A percentile compares a stretch with the other conserved stretches of the same genome.
Evolutionary conservation across 92 coral and sea anemone genomes (phyloP).

Genomic region (Nematostella vectensis): DNA sequence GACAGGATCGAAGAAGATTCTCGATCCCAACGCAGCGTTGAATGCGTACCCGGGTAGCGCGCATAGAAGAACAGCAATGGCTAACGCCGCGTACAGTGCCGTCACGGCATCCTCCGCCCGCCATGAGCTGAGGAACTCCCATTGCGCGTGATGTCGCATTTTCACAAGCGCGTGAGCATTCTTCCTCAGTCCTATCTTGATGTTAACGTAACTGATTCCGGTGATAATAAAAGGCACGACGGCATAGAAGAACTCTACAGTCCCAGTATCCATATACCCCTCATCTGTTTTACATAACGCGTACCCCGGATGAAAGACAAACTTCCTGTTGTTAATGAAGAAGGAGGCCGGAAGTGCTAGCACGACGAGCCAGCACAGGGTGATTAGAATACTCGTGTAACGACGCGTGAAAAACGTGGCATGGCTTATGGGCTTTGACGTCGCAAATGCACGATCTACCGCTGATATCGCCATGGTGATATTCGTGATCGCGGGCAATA

Average conservation of each 20-base stretch:
- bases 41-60: constrained; percentile 15
- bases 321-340: constrained; percentile 5
- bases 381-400: constrained; percentile 7
- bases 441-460: constrained; percentile 22
- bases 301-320: constrained; percentile 31
- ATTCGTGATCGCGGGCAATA: constrained; percentile 3
- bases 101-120: constrained; percentile 15
- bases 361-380: constrained; percentile 25
- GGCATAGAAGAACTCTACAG: constrained; percentile 6
- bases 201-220: constrained; percentile 4
- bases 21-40: neutral
- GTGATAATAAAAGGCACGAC: constrained; percentile 14
- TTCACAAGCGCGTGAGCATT: neutral
- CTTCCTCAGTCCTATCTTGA: neutral
- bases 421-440: constrained; percentile 1
- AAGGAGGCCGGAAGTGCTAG: constrained; percentile 15
- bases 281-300: constrained; percentile 14
- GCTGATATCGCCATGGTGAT: constrained; percentile 15
- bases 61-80: constrained; percentile 14
- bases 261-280: constrained; percentile 12
- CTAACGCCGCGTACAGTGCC: constrained; percentile 23
- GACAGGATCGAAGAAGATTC: constrained; percentile 6
- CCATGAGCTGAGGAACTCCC: constrained; percentile 6
- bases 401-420: constrained; percentile 9
- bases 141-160: neutral